Evolutionary conservation across 2,113 vertebrate species (phyloP), one percentile per base, ranked within the genome.

Genomic region (Rhinogobius similis): DNA sequence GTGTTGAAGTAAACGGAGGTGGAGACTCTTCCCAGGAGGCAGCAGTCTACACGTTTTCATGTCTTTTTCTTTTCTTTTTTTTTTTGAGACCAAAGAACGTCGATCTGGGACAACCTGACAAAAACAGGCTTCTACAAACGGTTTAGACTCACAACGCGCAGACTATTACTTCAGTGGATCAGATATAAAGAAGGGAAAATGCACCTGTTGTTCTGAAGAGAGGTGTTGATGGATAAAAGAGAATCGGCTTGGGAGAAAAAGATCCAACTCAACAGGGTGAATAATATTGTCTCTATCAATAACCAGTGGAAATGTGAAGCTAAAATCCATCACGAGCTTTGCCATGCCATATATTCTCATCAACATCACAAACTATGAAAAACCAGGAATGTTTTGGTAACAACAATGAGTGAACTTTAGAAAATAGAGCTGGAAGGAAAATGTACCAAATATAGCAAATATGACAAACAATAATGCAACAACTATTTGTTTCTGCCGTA

Each of bases 11-110:
- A 56, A 72, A 68, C 53, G 36, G 58, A 68, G 59, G 27, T 64
- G 67, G 65, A 43, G 74, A 64, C 44, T n/a, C 72, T 66, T 84
- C 86, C 78, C 74, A 61, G 27, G 79, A 76, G 82, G 68, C 63
- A 44, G 44, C 29, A n/a, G 58, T 61, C 16, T 38, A 32, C 66
- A 62, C 27, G 77, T 82, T 76, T 83, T 80, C 68, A 73, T 82
- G 66, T 80, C 8, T 89, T 77, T 82, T 79, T 64, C 64, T 79
- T 75, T 55, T 82, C 69, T 87, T 77, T 82, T 84, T 65, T 69
- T 82, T 74, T 52, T 82, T 66, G 65, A 13, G 64, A 87, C 75
- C 81, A 80, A 85, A 78, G 77, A 78, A 48, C 77, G 68, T 58
- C 73, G 62, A 63, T 36, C 1, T 55, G 69, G 70, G 65, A 79